A percentile compares a stretch with the other conserved stretches of the same genome.
phyloP scores from a whole-genome alignment of 2,113 vertebrate genomes.

The Scytalopus superciliaris region DNA sequence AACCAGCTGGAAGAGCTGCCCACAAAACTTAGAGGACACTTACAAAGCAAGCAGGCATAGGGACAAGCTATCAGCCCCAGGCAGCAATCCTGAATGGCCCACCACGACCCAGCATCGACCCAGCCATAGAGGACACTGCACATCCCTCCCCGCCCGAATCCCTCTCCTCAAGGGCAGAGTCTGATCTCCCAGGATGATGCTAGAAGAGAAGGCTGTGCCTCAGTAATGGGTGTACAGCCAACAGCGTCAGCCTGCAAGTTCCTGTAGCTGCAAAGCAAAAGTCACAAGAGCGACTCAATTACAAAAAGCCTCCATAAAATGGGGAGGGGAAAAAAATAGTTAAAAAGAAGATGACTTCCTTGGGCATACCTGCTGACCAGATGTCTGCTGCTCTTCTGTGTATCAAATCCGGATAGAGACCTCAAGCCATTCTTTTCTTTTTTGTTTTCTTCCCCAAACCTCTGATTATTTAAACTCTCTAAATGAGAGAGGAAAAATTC shows the following conservation, averaged over 20 bases:
- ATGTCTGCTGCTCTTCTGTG: background rate
- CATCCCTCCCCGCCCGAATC: background rate
- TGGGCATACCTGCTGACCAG: background rate
- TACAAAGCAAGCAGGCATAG: background rate
- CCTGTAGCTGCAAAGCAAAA: background rate
- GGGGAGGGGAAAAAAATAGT: no score
- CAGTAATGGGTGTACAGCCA: fast-evolving
- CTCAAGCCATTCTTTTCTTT: background rate
- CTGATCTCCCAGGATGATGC: fast-evolving
- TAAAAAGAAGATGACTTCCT: background rate
- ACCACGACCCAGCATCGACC: background rate
- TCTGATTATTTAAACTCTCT: background rate
- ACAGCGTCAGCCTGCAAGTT: background rate
- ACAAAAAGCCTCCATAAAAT: background rate
- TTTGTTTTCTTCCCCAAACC: background rate
- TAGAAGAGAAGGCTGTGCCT: background rate
- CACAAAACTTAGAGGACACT: background rate
- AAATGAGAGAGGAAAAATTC: background rate
- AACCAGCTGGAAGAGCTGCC: background rate
- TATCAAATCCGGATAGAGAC: background rate
- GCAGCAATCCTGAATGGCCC: background rate
- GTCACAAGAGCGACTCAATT: background rate
- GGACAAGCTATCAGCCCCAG: background rate
- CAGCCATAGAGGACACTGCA: fast-evolving
- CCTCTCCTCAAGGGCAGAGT: background rate